Percentiles rank a stretch among this genome's conserved stretches.
Conservation (phyloP, 2,888 invertebrate species). For the Neoascia interrupta region DNA sequence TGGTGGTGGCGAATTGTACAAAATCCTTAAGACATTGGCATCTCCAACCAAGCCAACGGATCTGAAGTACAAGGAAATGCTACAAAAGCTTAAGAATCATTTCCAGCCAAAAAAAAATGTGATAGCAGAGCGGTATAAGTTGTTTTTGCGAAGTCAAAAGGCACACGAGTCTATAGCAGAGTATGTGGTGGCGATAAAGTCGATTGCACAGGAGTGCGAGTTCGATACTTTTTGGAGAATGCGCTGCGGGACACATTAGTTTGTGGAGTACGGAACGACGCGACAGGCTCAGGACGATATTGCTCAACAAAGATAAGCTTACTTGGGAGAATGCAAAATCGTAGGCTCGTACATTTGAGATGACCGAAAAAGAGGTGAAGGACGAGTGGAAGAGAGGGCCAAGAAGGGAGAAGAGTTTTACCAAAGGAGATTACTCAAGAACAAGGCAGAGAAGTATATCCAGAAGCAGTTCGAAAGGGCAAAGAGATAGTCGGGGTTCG, state of each 20-base stretch:
- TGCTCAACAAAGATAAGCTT: neutral
- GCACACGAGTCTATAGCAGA: constrained; percentile 56
- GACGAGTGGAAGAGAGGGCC: too few species aligned
- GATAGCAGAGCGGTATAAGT: constrained; percentile 70
- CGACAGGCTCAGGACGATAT: neutral
- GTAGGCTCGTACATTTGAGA: neutral
- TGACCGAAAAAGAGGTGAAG: neutral
- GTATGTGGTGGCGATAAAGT: constrained; percentile 69
- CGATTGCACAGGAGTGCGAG: constrained; percentile 69
- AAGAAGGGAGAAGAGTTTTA: too few species aligned
- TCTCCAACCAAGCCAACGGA: neutral
- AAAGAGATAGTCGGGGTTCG: neutral
- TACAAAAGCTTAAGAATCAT: constrained; percentile 5
- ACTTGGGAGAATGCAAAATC: neutral
- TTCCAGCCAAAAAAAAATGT: constrained; percentile 18
- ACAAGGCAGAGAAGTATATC: neutral
- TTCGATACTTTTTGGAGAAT: too few species aligned
- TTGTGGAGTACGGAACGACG: constrained; percentile 68
- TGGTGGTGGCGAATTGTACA: constrained; percentile 9
- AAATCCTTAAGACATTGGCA: constrained; percentile 1
- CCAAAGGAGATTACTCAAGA: neutral
- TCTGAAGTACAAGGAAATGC: neutral
- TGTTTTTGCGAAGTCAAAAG: constrained; percentile 70
- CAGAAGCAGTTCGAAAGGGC: neutral
- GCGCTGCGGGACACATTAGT: constrained; percentile 69